Base-by-base conservation (phyloP, 2,888 invertebrate genomes). In the Melanchra persicariae region DNA sequence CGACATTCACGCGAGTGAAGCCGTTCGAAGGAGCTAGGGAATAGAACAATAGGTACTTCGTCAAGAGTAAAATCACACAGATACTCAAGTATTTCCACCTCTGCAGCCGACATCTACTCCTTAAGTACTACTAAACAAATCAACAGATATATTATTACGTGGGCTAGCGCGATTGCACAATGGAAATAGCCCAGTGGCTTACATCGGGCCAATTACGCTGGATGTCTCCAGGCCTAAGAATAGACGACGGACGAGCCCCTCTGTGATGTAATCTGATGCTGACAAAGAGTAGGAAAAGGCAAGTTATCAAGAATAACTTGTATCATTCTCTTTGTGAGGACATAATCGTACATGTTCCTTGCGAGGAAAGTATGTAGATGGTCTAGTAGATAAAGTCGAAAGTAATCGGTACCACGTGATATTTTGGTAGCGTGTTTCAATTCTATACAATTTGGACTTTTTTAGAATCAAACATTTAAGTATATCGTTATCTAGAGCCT, bases 181-280 rank as follows among this genome's bases (percentile, higher is more conserved):
- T 88, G 82, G 74, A 87, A 85, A 87, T 87, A 87, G 83, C 79
- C 85, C 75, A 80, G 73, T 73, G 74, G 70, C 83, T 79, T 86
- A 87, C 84, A 87, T 85, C 63, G 72, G 60, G 72, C 74, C 89
- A 85, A 89, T 90, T 87, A 88, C 86, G 77, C 76, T 83, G 57
- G 82, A 83, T 86, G 85, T 80, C 83, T 78, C 79, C 77, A 70
- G 67, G 43, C 73, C 89, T 87, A 88, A 85, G 75, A 86, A 90
- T 91, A 89, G 87, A 64, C 63, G 81, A 66, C 74, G 68, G 88
- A 61, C 89, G 87, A 90, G 90, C 90, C 90, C 89, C 90, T 83
- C 57, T 70, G 71, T 72, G 74, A 67, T 78, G 64, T 70, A 69
- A 85, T 79, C 69, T 45, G 60, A 60, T 49, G 19, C 59, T 57